Conservation (phyloP, 2,888 invertebrate genomes). For the Globia sparganii region DNA sequence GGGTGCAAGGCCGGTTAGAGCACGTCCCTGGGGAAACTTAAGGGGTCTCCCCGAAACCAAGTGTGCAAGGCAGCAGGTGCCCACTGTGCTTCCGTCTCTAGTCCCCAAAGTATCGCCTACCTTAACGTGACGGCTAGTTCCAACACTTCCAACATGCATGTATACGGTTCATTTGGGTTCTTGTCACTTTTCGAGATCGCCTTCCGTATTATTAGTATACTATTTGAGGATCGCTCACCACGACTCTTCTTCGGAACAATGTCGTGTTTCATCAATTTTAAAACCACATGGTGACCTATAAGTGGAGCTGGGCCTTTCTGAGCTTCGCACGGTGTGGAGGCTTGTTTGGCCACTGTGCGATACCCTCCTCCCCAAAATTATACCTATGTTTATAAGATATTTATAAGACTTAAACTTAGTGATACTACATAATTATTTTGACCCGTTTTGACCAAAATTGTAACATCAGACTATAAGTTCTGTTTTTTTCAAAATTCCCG, state of each 20-base stretch:
- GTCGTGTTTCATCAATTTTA: background rate
- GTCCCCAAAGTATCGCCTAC: too few relatives aligned
- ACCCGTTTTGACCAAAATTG: background rate
- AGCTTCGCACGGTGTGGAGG: background rate
- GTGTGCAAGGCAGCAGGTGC: too few relatives aligned
- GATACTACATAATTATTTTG: background rate
- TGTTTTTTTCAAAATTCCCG: constrained; percentile 74
- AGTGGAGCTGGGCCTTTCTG: background rate
- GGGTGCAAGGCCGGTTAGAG: too few relatives aligned
- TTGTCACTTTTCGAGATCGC: background rate
- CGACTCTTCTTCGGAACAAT: background rate
- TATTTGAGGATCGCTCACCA: background rate
- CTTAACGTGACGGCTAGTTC: background rate
- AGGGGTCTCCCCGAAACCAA: too few relatives aligned
- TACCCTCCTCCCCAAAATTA: background rate
- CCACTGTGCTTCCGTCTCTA: too few relatives aligned
- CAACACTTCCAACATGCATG: background rate
- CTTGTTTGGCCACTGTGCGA: background rate
- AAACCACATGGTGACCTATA: too few relatives aligned
- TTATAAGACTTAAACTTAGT: too few relatives aligned
- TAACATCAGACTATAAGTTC: background rate
- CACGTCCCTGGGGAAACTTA: too few relatives aligned
- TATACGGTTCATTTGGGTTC: background rate
- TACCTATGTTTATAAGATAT: background rate
- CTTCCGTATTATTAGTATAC: too few relatives aligned